Evolutionary conservation across 2,888 invertebrate species (phyloP).

Genomic region (Rapana venosa): DNA sequence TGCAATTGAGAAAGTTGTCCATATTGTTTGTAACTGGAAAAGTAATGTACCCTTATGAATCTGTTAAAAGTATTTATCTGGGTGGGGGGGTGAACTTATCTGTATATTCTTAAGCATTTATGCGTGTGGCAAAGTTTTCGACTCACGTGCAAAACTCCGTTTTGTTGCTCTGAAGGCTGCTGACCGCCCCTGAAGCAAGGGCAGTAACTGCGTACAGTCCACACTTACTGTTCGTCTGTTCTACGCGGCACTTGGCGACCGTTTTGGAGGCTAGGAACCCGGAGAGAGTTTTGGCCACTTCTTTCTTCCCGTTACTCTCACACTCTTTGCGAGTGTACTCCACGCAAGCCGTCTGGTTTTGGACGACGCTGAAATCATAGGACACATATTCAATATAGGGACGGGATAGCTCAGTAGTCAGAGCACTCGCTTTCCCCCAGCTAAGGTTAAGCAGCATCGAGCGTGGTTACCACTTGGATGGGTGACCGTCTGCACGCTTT

Average conservation of each 20-base stretch:
- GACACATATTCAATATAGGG: background rate
- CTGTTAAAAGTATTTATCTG: too few species aligned
- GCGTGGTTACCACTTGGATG: too few species aligned
- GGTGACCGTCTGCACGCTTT: too few species aligned
- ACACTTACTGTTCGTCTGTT: conserved; percentile 41
- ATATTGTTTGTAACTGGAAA: too few species aligned
- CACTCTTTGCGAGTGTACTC: conserved; percentile 34
- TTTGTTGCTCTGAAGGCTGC: background rate
- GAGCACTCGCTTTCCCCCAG: too few species aligned
- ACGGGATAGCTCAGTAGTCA: too few species aligned
- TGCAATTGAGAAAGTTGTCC: too few species aligned
- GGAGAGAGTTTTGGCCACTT: conserved; percentile 26
- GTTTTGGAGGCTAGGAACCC: conserved; percentile 30
- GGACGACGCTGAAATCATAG: conserved; percentile 33
- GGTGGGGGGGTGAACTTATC: too few species aligned
- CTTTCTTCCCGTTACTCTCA: conserved; percentile 12
- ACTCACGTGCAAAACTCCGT: conserved; percentile 44
- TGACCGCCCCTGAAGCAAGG: conserved; percentile 10
- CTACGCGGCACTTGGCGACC: conserved; percentile 31
- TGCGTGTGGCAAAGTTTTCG: too few species aligned
- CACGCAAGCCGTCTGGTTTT: conserved; percentile 37
- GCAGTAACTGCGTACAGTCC: conserved; percentile 43
- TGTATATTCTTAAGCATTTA: too few species aligned
- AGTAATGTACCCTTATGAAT: too few species aligned
- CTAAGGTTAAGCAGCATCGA: too few species aligned